Evolutionary conservation across 2,888 invertebrate genomes (phyloP).

Genomic region (Pseudococcus viburni): DNA sequence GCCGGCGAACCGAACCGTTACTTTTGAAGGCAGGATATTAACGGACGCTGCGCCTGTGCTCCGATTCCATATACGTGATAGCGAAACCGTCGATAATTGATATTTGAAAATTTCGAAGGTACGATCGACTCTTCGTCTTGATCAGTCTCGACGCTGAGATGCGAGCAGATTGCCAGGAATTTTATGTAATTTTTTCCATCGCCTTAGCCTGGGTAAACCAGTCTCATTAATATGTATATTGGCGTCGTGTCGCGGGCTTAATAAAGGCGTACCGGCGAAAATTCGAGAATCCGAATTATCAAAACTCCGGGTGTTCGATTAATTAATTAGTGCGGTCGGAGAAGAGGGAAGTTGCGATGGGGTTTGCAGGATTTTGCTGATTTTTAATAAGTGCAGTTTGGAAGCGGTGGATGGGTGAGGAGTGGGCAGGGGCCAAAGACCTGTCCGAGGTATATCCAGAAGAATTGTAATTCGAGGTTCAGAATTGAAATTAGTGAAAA

Average conservation of each 20-base stretch:
- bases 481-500: too few species aligned
- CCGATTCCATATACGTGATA: constrained; percentile 50
- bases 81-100: constrained; percentile 51
- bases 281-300: not conserved
- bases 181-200: constrained; percentile 1
- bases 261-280: not conserved
- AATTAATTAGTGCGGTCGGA: constrained; percentile 17
- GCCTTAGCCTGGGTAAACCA: not conserved
- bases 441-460: too few species aligned
- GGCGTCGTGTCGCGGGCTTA: not conserved
- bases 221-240: constrained; percentile 1
- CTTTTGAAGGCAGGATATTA: constrained; percentile 59
- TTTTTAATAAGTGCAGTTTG: too few species aligned
- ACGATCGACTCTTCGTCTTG: not conserved
- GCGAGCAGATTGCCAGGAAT: not conserved
- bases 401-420: not conserved
- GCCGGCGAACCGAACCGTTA: constrained; percentile 60
- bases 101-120: constrained; percentile 9
- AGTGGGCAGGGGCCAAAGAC: not conserved
- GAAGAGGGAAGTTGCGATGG: not conserved
- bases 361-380: not conserved
- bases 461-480: too few species aligned
- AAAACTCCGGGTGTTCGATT: not conserved
- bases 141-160: not conserved
- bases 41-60: constrained; percentile 32